Evolutionary conservation across 2,797 vertebrate genomes (phyloP).

Genomic region (Danio kyathit): DNA sequence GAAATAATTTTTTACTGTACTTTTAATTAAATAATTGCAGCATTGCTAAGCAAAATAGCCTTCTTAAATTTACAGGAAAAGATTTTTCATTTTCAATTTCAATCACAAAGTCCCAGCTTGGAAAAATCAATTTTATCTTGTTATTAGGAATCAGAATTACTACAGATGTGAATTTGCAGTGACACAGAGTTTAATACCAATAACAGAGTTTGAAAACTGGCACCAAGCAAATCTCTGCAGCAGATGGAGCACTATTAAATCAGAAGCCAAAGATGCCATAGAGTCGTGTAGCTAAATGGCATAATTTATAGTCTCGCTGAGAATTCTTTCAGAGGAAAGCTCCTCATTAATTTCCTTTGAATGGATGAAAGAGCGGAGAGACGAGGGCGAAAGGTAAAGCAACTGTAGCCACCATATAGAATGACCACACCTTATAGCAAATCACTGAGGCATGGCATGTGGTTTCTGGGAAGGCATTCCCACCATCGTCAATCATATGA

Average conservation of each 20-base stretch:
- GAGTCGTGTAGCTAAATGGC: conserved; percentile 9
- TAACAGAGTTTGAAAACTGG: conserved; percentile 18
- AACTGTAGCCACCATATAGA: conserved; percentile 66
- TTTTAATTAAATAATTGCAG: too few relatives aligned
- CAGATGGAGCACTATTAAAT: conserved; percentile 34
- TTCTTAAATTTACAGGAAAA: not conserved
- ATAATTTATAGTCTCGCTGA: conserved; percentile 29
- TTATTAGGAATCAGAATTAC: not conserved
- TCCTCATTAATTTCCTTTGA: conserved; percentile 45
- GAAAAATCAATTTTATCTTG: not conserved
- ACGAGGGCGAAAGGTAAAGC: conserved; percentile 65
- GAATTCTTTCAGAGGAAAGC: conserved; percentile 19
- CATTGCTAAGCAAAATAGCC: too few relatives aligned
- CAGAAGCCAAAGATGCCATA: conserved; percentile 28
- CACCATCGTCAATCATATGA: conserved; percentile 62
- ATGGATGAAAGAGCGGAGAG: conserved; percentile 37
- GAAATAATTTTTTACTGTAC: too few relatives aligned
- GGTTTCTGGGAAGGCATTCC: conserved; percentile 67
- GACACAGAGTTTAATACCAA: conserved; percentile 16
- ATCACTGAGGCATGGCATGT: conserved; percentile 66
- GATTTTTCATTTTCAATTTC: not conserved
- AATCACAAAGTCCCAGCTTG: not conserved
- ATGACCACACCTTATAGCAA: conserved; percentile 69
- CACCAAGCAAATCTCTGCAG: conserved; percentile 2
- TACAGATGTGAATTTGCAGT: not conserved